These are phyloP conservation scores for Himalopsyche tibetana DNA, from an alignment of 2,888 invertebrate genomes.

Conservation along the genomic window DNA sequence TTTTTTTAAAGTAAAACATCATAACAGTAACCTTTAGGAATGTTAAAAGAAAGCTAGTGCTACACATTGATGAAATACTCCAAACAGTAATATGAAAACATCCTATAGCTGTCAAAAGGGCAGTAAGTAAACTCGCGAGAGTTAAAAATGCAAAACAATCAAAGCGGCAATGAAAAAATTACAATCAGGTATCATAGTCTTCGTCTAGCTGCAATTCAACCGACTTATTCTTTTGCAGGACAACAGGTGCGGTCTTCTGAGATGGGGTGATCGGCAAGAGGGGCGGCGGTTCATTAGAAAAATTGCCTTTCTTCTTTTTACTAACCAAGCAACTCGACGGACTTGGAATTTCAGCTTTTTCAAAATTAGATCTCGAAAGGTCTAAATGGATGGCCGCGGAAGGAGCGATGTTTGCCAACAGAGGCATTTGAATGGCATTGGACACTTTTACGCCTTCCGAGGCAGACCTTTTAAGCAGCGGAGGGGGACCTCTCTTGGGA, in stretches of 20 bases:
- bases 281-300: conserved; percentile 60
- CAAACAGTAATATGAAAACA: too few species aligned
- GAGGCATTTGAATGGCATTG: conserved; percentile 14
- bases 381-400: conserved; percentile 50
- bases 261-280: conserved; percentile 66
- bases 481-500: conserved; percentile 58
- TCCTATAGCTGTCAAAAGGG: neutral
- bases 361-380: conserved; percentile 51
- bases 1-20: too few species aligned
- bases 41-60: too few species aligned
- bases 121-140: conserved; percentile 26
- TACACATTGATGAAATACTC: too few species aligned
- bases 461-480: conserved; percentile 55
- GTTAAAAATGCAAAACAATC: conserved; percentile 13
- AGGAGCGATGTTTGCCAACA: conserved; percentile 16
- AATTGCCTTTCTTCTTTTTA: conserved; percentile 48
- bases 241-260: conserved; percentile 69
- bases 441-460: conserved; percentile 46
- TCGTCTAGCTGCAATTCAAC: conserved; percentile 75
- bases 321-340: conserved; percentile 13
- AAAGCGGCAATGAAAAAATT: neutral
- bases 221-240: conserved; percentile 67
- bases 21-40: too few species aligned
- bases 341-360: conserved; percentile 29
- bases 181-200: conserved; percentile 76